Conservation (phyloP, 2,888 invertebrate species). For the Heteromyza rotundicornis region DNA sequence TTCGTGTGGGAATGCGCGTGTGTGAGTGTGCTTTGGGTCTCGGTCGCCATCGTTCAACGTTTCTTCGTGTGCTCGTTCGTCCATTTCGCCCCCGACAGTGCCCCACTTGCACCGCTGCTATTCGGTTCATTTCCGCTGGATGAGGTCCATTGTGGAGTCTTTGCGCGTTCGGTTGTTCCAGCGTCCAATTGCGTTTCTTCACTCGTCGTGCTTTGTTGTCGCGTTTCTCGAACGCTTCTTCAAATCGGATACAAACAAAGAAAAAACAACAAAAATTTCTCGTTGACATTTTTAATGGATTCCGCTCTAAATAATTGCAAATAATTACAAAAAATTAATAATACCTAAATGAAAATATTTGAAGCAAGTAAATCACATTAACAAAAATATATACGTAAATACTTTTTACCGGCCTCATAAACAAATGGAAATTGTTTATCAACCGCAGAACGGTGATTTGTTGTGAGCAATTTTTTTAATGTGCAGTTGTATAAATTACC, state of each 20-base stretch:
- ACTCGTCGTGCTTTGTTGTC: constrained; percentile 35
- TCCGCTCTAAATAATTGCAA: not conserved
- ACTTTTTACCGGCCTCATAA: no score
- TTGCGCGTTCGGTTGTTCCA: not conserved
- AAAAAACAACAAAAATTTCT: not conserved
- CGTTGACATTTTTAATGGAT: not conserved
- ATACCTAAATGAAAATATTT: no score
- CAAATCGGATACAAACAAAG: constrained; percentile 15
- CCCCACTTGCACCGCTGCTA: not conserved
- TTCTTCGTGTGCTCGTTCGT: not conserved
- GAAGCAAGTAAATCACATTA: no score
- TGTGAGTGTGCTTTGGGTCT: not conserved
- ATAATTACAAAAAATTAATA: not conserved
- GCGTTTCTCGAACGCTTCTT: constrained; percentile 24
- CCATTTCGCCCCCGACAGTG: not conserved
- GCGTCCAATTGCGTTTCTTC: constrained; percentile 39
- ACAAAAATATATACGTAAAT: no score
- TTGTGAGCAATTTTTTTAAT: no score
- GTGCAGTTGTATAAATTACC: no score
- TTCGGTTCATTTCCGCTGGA: constrained; percentile 9
- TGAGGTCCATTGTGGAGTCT: constrained; percentile 34
- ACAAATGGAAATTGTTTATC: no score
- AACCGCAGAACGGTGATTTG: no score
- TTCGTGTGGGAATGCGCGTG: not conserved
- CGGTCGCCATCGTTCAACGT: constrained; percentile 8